Conservation (phyloP, 2,113 vertebrate genomes). For the Furnarius figulus region DNA sequence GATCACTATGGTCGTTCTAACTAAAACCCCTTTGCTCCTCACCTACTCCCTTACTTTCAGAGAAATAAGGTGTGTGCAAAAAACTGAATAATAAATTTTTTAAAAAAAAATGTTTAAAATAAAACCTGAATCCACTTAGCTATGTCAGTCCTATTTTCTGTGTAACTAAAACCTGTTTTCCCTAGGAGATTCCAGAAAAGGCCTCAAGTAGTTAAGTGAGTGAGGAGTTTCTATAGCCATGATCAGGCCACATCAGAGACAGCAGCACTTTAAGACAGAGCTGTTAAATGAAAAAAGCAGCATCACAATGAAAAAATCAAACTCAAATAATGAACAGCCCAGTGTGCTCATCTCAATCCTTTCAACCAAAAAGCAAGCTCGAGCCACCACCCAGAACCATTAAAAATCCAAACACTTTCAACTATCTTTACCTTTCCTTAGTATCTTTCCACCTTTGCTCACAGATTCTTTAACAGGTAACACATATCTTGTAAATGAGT, state of each 20-base stretch:
- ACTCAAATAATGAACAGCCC: neutral
- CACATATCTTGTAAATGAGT: accelerated
- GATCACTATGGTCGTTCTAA: neutral
- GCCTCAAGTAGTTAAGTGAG: neutral
- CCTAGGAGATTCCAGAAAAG: neutral
- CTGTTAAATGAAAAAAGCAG: neutral
- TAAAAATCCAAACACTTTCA: neutral
- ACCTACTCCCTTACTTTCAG: neutral
- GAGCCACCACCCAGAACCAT: neutral
- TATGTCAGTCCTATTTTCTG: neutral
- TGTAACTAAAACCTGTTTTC: neutral
- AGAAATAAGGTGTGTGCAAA: neutral
- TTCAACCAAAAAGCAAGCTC: neutral
- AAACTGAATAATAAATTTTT: neutral
- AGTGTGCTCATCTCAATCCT: neutral
- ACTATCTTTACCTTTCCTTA: neutral
- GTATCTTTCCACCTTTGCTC: neutral
- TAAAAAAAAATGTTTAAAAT: neutral
- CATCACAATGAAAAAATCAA: neutral
- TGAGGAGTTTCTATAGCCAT: neutral
- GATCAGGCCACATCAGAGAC: neutral
- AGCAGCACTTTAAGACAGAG: neutral
- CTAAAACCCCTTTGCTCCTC: neutral
- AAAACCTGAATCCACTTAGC: neutral
- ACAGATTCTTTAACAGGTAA: neutral